Evolutionary conservation across 2,113 vertebrate genomes (phyloP).

Genomic region (Elgaria multicarinata): DNA sequence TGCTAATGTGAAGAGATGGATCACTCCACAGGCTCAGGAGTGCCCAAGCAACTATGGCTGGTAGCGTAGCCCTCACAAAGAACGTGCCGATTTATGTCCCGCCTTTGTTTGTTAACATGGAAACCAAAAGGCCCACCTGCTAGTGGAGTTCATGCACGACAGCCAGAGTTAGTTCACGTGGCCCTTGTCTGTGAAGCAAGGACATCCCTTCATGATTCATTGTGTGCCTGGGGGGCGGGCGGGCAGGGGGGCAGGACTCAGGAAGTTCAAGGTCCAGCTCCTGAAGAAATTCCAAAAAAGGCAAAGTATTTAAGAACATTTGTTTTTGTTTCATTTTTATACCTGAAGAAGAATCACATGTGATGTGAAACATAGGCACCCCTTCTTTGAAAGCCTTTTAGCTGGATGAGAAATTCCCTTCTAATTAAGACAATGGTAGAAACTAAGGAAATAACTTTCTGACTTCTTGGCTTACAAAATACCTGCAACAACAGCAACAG

Average conservation of each 20-base stretch:
- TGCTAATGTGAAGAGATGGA: constrained; percentile 8
- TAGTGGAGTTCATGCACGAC: not conserved
- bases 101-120: not conserved
- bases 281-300: not conserved
- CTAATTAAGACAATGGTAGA: too few relatives aligned
- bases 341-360: not conserved
- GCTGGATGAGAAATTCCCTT: not conserved
- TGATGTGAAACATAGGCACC: not conserved
- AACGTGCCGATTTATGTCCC: constrained; percentile 3
- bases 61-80: constrained; percentile 19
- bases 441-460: too few relatives aligned
- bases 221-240: too few relatives aligned
- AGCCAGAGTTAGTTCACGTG: not conserved
- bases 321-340: not conserved
- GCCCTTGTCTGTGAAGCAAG: not conserved
- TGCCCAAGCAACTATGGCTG: not conserved
- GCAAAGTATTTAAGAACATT: not conserved
- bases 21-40: not conserved
- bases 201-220: not conserved
- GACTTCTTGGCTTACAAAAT: not conserved
- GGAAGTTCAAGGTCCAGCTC: not conserved
- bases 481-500: not conserved
- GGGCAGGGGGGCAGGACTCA: too few relatives aligned
- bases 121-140: constrained; percentile 24
- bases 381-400: not conserved